Percentiles rank a stretch among this genome's conserved stretches.
Conservation (phyloP, 2,797 vertebrate genomes). For the Rallus crepitans region DNA sequence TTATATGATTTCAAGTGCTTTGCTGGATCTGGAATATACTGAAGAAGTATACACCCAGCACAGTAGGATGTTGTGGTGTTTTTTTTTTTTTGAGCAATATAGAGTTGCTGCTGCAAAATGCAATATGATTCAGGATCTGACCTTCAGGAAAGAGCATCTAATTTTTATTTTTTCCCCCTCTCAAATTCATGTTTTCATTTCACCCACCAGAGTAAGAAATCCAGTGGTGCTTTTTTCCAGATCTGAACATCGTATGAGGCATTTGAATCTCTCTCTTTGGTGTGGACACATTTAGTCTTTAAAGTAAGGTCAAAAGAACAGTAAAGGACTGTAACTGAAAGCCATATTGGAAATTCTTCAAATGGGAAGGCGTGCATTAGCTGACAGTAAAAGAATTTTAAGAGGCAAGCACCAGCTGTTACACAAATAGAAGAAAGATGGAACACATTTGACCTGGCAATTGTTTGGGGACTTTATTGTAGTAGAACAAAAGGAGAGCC, state of each 20-base stretch:
- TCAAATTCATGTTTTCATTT: neutral
- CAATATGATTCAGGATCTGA: neutral
- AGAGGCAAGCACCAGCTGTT: conserved; percentile 28
- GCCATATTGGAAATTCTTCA: neutral
- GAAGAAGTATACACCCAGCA: neutral
- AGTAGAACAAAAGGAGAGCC: conserved; percentile 27
- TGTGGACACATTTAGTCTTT: neutral
- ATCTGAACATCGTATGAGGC: neutral
- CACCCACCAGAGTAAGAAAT: neutral
- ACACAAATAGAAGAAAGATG: neutral
- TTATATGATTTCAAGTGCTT: neutral
- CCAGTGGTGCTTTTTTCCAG: neutral
- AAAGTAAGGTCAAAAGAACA: neutral
- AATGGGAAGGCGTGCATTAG: neutral
- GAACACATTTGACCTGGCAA: conserved; percentile 17
- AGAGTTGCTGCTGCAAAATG: neutral
- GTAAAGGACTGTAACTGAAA: neutral
- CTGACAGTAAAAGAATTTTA: conserved; percentile 37
- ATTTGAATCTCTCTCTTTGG: neutral
- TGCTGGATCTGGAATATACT: neutral
- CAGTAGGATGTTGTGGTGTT: neutral
- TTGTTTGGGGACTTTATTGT: neutral
- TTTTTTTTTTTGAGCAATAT: neutral
- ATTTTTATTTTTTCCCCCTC: neutral
- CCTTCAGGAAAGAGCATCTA: neutral